Conservation (phyloP, 1,140 invertebrate genomes). For the Calephelis virginiensis region DNA sequence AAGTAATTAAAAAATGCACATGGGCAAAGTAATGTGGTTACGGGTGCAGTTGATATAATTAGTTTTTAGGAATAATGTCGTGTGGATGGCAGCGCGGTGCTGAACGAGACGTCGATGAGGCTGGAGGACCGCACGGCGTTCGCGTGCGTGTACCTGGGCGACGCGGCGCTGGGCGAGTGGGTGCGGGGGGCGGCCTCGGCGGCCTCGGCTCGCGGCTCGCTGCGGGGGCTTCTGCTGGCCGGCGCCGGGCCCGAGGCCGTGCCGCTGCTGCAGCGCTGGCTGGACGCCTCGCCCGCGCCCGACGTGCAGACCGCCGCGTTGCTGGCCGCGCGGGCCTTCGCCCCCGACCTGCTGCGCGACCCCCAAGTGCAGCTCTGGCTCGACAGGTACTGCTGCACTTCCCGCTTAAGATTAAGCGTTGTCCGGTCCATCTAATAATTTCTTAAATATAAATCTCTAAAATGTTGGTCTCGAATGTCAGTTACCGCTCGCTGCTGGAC, state of each 20-base stretch:
- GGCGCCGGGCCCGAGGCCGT: constrained; percentile 83
- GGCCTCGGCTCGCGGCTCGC: constrained; percentile 87
- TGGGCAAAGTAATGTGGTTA: no score
- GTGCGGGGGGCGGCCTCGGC: constrained; percentile 84
- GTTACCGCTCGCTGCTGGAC: constrained; percentile 85
- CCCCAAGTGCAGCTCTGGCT: constrained; percentile 82
- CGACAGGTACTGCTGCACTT: constrained; percentile 57
- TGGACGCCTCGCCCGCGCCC: constrained; percentile 88
- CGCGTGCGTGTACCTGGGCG: constrained; percentile 92
- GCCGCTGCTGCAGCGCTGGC: constrained; percentile 90
- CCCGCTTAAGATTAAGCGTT: no score
- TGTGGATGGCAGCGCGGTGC: constrained; percentile 36
- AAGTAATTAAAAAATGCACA: no score
- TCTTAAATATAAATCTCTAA: no score
- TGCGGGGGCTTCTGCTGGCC: constrained; percentile 89
- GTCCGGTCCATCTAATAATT: no score
- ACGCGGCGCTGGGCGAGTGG: constrained; percentile 89
- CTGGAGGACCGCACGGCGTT: constrained; percentile 96
- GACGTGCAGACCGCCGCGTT: constrained; percentile 94
- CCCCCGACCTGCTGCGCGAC: constrained; percentile 82
- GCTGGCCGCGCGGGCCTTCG: constrained; percentile 86
- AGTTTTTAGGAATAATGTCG: no score
- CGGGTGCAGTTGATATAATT: no score
- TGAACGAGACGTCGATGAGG: constrained; percentile 89
- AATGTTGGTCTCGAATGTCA: neutral